Percentiles rank a stretch among this genome's conserved stretches.
Conservation (phyloP, 2,113 vertebrate genomes). For the Myotis lucifugus region DNA sequence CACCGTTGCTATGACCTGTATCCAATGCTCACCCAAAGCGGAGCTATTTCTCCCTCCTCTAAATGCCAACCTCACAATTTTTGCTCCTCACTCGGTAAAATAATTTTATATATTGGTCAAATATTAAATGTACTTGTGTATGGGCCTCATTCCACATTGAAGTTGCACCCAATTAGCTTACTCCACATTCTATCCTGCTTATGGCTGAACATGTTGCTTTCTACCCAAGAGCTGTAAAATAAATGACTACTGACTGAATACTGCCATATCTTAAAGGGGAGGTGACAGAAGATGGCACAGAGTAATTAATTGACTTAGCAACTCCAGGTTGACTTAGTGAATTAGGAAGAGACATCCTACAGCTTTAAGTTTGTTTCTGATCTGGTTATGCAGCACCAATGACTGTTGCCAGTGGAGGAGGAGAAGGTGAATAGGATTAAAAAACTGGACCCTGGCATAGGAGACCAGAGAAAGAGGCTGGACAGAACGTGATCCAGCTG, state of each 20-base stretch:
- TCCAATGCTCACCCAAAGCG: rapidly evolving
- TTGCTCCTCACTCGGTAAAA: background rate
- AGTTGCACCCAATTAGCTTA: background rate
- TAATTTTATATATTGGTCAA: background rate
- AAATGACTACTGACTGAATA: background rate
- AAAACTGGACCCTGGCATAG: background rate
- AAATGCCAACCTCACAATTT: background rate
- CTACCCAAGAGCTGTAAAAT: background rate
- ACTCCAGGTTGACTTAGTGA: background rate
- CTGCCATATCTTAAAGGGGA: background rate
- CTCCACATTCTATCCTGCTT: background rate
- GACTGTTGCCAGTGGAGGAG: background rate
- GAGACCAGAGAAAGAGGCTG: background rate
- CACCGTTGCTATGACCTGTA: background rate
- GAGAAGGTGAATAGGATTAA: background rate
- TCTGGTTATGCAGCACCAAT: background rate
- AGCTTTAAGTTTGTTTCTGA: background rate
- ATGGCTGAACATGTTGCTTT: background rate
- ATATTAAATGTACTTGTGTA: background rate
- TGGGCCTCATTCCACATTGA: background rate
- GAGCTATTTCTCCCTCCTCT: background rate
- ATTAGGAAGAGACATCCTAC: background rate
- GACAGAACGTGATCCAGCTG: background rate
- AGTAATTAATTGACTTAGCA: background rate
- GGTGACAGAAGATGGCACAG: background rate